Evolutionary conservation across 2,113 vertebrate genomes (phyloP).

Genomic region (human): DNA sequence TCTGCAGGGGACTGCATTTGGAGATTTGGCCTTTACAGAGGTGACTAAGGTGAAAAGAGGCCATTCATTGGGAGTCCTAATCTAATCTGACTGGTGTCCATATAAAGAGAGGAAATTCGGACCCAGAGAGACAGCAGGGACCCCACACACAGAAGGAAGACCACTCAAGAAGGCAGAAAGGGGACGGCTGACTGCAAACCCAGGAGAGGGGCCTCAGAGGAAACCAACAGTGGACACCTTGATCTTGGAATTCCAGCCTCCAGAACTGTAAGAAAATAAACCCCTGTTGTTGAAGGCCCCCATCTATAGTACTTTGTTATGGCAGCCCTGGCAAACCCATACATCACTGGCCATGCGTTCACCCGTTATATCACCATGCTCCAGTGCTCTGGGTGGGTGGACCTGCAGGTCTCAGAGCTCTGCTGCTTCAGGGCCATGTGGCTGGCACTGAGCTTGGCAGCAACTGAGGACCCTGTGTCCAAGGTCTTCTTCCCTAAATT

Average conservation of each 20-base stretch:
- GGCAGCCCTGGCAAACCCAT: not conserved
- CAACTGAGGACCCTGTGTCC: not conserved
- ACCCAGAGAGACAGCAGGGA: not conserved
- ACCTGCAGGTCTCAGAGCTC: not conserved
- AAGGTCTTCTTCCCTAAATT: not conserved
- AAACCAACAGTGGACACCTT: too few relatives aligned
- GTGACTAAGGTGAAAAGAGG: not conserved
- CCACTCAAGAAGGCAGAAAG: not conserved
- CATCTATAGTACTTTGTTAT: too few relatives aligned
- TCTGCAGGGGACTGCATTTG: not conserved
- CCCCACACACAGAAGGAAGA: not conserved
- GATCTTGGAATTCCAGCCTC: not conserved
- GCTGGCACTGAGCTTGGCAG: not conserved
- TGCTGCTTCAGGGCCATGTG: rapidly evolving
- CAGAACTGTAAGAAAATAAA: not conserved
- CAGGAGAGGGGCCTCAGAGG: not conserved
- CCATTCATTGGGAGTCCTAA: not conserved
- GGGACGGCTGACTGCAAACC: not conserved
- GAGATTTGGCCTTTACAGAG: not conserved
- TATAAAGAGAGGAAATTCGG: not conserved
- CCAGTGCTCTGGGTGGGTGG: not conserved
- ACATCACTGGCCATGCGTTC: not conserved
- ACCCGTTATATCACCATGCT: not conserved
- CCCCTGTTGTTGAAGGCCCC: not conserved
- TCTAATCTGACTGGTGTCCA: not conserved